Conservation (phyloP, 2,797 vertebrate species). For the Telmatherina bonti region DNA sequence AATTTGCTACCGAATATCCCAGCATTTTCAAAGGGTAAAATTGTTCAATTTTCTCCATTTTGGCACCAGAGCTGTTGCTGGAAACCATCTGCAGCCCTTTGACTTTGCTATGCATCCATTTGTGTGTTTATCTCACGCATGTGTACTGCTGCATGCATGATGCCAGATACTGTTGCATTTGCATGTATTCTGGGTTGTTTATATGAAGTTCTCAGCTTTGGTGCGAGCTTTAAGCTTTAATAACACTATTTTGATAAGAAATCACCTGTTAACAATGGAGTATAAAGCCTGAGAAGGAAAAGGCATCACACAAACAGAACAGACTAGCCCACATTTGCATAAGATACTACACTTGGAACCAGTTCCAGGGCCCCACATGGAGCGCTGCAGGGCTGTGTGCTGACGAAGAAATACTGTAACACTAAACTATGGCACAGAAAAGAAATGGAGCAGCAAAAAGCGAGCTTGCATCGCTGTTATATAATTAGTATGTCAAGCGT, state of each 20-base stretch:
- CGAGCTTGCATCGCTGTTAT: conserved; percentile 64
- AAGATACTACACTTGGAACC: not conserved
- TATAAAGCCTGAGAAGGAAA: not conserved
- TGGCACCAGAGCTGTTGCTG: conserved; percentile 25
- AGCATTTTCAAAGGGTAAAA: conserved; percentile 53
- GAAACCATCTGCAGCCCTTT: conserved; percentile 23
- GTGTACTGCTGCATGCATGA: conserved; percentile 1
- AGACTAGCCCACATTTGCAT: too few species aligned
- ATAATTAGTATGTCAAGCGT: conserved; percentile 75
- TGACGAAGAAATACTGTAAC: conserved; percentile 54
- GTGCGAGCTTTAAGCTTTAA: not conserved
- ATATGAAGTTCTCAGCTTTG: not conserved
- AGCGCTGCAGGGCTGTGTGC: conserved; percentile 29
- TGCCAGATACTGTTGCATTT: not conserved
- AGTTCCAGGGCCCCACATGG: conserved; percentile 20
- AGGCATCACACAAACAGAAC: not conserved
- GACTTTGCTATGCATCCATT: conserved; percentile 23
- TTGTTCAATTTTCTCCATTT: conserved; percentile 58
- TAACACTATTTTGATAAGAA: not conserved
- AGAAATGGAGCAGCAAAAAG: conserved; percentile 78
- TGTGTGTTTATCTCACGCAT: conserved; percentile 23
- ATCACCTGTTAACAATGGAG: not conserved
- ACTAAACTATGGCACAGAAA: conserved; percentile 75
- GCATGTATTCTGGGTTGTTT: conserved; percentile 10
- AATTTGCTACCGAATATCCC: conserved; percentile 52